Percentiles rank a stretch among this genome's conserved stretches.
Conservation (phyloP, 1,140 invertebrate species). For the Pogonognathellus flavescens region DNA sequence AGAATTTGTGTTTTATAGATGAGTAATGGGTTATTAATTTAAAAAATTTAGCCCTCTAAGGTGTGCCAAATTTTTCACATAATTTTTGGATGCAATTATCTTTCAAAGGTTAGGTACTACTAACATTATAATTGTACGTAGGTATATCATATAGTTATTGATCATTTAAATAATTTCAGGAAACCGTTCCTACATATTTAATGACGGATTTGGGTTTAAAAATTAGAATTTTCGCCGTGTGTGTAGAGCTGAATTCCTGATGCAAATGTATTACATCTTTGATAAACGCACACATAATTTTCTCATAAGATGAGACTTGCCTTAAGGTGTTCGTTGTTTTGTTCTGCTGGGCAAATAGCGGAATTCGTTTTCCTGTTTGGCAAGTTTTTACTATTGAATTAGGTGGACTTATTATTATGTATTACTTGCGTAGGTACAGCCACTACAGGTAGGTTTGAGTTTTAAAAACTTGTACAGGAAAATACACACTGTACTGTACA, state of each 20-base stretch:
- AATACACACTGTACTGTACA: neutral
- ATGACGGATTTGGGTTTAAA: slow-evolving; percentile 19
- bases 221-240: neutral
- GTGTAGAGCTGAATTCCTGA: neutral
- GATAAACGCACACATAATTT: neutral
- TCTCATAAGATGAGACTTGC: slow-evolving; percentile 20
- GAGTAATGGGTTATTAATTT: no score
- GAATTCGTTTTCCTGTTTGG: slow-evolving; percentile 65
- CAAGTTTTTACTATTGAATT: slow-evolving; percentile 63
- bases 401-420: slow-evolving; percentile 50
- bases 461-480: neutral
- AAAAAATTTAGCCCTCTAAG: no score
- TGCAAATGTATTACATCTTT: slow-evolving; percentile 3
- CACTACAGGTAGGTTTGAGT: neutral
- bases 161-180: no score
- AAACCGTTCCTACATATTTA: neutral
- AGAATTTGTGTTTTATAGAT: no score
- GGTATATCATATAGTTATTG: no score
- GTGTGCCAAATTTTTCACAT: no score
- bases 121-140: no score
- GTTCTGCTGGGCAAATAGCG: slow-evolving; percentile 60
- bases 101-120: no score
- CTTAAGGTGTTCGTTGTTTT: slow-evolving; percentile 38
- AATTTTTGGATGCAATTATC: no score
- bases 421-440: neutral